A percentile compares a stretch with the other conserved stretches of the same genome.
These are phyloP conservation scores for Tragelaphus eurycerus DNA, from an alignment of 2,797 vertebrate species.

Conservation along the genomic window DNA sequence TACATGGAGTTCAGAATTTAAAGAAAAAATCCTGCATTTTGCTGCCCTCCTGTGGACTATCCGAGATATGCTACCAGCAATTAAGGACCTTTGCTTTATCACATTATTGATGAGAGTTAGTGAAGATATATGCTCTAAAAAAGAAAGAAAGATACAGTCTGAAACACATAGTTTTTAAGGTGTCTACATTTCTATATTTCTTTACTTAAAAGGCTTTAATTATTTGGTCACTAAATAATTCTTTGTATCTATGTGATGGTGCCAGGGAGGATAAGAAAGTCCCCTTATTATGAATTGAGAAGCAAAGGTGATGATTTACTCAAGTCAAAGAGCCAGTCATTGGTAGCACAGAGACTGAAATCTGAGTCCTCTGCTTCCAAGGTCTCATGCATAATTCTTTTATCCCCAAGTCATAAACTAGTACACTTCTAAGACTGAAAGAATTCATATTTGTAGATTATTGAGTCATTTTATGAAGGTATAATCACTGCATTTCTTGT, in stretches of 20 bases:
- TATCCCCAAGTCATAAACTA: neutral
- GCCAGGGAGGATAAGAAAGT: neutral
- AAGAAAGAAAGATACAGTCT: neutral
- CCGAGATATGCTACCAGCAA: neutral
- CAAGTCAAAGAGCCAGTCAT: neutral
- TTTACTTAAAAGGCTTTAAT: neutral
- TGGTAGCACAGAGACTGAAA: neutral
- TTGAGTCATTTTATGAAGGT: neutral
- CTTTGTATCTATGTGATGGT: neutral
- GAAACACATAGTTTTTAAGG: neutral
- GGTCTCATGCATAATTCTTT: neutral
- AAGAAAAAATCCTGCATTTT: constrained; percentile 47
- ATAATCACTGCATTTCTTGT: neutral
- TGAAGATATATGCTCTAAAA: neutral
- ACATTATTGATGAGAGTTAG: neutral
- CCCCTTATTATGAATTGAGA: neutral
- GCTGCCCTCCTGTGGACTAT: constrained; percentile 77
- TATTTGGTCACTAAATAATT: neutral
- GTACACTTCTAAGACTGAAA: neutral
- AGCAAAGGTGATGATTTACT: neutral
- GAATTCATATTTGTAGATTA: neutral
- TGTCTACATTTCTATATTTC: neutral
- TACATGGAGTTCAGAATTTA: constrained; percentile 7
- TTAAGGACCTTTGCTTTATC: neutral
- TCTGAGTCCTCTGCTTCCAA: neutral